phyloP scores from a whole-genome alignment of 2,888 invertebrate species.

The Acholoe squamosa region DNA sequence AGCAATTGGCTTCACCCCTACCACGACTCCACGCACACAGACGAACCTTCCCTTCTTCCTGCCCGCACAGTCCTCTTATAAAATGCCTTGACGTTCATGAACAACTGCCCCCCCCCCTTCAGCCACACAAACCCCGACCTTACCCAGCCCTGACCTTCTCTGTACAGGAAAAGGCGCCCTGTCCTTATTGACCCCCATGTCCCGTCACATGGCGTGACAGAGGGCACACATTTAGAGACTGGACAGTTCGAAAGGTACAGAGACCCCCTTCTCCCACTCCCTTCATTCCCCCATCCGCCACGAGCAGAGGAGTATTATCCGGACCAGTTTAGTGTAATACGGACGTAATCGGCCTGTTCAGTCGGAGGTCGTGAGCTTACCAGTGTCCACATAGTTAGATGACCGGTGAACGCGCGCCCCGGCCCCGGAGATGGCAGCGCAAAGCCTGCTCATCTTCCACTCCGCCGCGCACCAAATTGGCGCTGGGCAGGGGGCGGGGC shows the following conservation, averaged over 20 bases:
- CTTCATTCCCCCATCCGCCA: background rate
- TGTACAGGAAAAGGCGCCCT: background rate
- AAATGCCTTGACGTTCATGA: background rate
- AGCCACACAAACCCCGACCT: background rate
- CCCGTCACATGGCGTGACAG: conserved; percentile 4
- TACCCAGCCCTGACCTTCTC: background rate
- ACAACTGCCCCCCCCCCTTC: background rate
- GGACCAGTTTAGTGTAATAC: background rate
- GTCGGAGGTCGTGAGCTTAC: background rate
- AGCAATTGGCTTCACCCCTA: no score
- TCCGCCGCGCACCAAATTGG: conserved; percentile 13
- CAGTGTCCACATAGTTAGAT: background rate
- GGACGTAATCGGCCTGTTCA: conserved; percentile 12
- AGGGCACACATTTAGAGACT: background rate
- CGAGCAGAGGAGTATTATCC: no score
- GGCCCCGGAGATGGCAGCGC: background rate
- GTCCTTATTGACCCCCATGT: background rate
- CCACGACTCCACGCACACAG: background rate
- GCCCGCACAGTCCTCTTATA: background rate
- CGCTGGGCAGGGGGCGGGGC: background rate
- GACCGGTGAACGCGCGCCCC: background rate
- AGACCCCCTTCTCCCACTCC: background rate
- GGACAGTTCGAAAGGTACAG: background rate
- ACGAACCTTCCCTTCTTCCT: background rate
- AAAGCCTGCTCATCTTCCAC: background rate